Evolutionary conservation across 2,113 vertebrate species (phyloP), one percentile per base, ranked within the genome.

Genomic region (Pelecanoides urinatrix): DNA sequence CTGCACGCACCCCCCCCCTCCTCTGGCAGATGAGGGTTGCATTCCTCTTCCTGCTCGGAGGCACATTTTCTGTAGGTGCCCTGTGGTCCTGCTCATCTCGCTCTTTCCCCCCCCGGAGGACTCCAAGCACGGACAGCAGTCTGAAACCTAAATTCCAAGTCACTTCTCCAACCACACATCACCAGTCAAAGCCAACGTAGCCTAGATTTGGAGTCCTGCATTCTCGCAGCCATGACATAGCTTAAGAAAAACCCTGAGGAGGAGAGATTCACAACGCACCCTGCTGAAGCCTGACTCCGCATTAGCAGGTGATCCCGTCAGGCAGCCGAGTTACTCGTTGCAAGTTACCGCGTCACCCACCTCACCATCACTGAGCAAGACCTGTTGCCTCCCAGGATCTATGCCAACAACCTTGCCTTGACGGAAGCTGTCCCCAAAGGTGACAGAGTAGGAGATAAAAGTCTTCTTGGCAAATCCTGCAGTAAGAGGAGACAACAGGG

Each of bases 401-500:
- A 99, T 98, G 26, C 89, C 95, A 7, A 98, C 94, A 5, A 99
- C 99, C 49, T 94, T 88, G 44, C 98, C 99, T 97, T 99, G 99
- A 40, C 98, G 97, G 77, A 99, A 99, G 94, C 95, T 98, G 36
- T 98, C 97, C 77, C 98, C 98, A 91, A 99, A 99, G 16, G 98
- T 99, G 75, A 88, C 86, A 0, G 96, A 84, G 66, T 98, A 99
- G 16, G 99, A 98, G 93, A 99, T 99, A 90, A 99, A 99, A 3
- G 99, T 99, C 98, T 98, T 98, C 91, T 95, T 98, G 76, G 99
- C 99, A 75, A 99, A 99, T 30, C 98, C 99, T 99, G 91, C 9
- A 45, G 88, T n/a, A 53, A 91, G 32, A 91, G 25, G 34, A 50
- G 56, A 25, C 25, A 40, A 40, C 27, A 23, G 49, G 38, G 27